Evolutionary conservation across 1,140 invertebrate genomes (phyloP), one percentile per base, ranked within the genome.

Genomic region (Diploscapter pachys): DNA sequence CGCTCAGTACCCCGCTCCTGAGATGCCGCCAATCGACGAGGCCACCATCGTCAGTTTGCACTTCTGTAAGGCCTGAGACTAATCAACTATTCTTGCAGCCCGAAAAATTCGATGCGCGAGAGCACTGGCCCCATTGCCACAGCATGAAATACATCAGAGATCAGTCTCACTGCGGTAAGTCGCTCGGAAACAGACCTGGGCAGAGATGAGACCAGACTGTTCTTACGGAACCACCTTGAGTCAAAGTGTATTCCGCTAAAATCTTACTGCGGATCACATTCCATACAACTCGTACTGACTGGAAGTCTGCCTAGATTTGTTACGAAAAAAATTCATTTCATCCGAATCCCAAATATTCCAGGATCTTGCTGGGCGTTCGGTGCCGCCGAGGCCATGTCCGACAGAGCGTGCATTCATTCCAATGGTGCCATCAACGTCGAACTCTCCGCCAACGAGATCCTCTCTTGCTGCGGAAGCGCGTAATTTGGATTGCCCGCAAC

Each of bases 361-460:
- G 67, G 78, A 63, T 81, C 76, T 67, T 85, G 81, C 67, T 86
- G 91, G 91, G 93, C 93, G 6, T 93, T 94, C 86, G 93, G 92
- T 63, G 93, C 94, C 31, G 93, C 93, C 0, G 93, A 94, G 87
- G 92, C 93, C 2, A 96, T 96, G 91, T 93, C 93, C 13, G 94
- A 97, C 86, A 88, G 94, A 70, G 89, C 89, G 62, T 97, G 94
- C 86, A 94, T 95, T 78, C 91, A 92, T 78, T 92, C 91, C 0
- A 89, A 91, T 31, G 93, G 90, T 31, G 89, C 89, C 49, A 81
- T 88, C 5, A 89, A 93, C 82, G 90, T 91, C 79, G 66, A 75
- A 52, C 89, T 94, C 72, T 94, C 93, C 2, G 90, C 93, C 52
- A 92, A 95, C 85, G 93, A 96, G 88, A 87, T 96, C 70, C 87